Evolutionary conservation across 2,797 vertebrate genomes (phyloP), one percentile per base, ranked within the genome.

Genomic region (Schizopygopsis malacanthus): DNA sequence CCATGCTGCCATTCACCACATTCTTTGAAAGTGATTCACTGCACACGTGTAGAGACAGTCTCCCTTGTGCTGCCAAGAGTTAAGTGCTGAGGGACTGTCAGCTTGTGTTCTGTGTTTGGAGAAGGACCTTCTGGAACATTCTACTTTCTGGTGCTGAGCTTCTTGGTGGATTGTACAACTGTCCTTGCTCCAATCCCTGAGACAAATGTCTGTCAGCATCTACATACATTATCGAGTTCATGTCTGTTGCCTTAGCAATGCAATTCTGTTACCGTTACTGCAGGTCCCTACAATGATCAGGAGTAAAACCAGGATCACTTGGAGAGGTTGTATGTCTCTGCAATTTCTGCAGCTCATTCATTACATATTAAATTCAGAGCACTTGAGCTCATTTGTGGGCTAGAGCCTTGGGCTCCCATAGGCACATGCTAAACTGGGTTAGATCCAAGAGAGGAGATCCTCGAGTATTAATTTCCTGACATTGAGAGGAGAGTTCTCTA

Each of bases 401-500:
- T 2, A 67, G 28, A 67, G 63, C 39, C 9, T 85, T 18, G 28
- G 43, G 45, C 15, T 54, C 33, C 33, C 45, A 39, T 12, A 45
- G 22, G 80, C 50, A 3, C 83, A 73, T 25, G 43, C 67, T 90
- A 88, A 94, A 93, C 87, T 93, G 89, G 93, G 92, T 92, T 91
- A 91, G 78, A 90, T 92, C 88, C 90, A 43, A 70, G 33, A 43
- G 82, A 85, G 82, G 75, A 87, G 33, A 25, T 12, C 54, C 80
- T 81, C 37, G 25, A 80, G 25, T 50, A 93, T 82, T 92, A 91
- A 93, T 92, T 93, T 93, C 89, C 91, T 90, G 84, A 90, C 92
- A 92, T 94, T 93, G 92, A 91, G 72, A 90, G 87, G 90, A 93
- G 92, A 89, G 90, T 93, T 91, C 89, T 90, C 90, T 63, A 86